phyloP scores from a whole-genome alignment of 2,888 invertebrate genomes.

The Polydrusus tereticollis region DNA sequence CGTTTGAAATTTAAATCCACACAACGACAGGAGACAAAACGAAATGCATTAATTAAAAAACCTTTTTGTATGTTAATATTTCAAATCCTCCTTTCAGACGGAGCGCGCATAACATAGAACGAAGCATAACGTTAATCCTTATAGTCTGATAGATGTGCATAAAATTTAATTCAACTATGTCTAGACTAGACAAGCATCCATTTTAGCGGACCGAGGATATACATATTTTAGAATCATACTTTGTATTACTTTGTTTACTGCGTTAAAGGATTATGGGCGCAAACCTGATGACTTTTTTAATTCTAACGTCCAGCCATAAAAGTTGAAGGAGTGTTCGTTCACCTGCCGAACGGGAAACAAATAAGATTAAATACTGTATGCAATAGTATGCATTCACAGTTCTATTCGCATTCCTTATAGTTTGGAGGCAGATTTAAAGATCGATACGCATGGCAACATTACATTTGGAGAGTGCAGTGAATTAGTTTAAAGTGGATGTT shows the following conservation, averaged over 20 bases:
- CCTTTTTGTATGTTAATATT: constrained; percentile 49
- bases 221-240: constrained; percentile 45
- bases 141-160: constrained; percentile 48
- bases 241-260: constrained; percentile 40
- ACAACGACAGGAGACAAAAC: constrained; percentile 22
- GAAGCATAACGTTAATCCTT: constrained; percentile 44
- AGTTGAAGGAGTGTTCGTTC: not conserved
- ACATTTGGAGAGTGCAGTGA: no score
- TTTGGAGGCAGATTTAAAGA: no score
- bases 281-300: constrained; percentile 25
- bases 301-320: not conserved
- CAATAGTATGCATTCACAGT: no score
- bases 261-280: constrained; percentile 31
- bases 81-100: constrained; percentile 44
- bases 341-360: no score
- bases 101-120: constrained; percentile 30
- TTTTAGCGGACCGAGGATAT: constrained; percentile 39
- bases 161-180: constrained; percentile 47
- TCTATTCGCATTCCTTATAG: no score
- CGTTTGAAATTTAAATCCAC: constrained; percentile 18
- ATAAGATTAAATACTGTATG: no score
- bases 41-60: constrained; percentile 44
- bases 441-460: no score
- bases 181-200: constrained; percentile 47
- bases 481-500: no score